Evolutionary conservation across 2,113 vertebrate genomes (phyloP).

Genomic region (Chionodraco myersi): DNA sequence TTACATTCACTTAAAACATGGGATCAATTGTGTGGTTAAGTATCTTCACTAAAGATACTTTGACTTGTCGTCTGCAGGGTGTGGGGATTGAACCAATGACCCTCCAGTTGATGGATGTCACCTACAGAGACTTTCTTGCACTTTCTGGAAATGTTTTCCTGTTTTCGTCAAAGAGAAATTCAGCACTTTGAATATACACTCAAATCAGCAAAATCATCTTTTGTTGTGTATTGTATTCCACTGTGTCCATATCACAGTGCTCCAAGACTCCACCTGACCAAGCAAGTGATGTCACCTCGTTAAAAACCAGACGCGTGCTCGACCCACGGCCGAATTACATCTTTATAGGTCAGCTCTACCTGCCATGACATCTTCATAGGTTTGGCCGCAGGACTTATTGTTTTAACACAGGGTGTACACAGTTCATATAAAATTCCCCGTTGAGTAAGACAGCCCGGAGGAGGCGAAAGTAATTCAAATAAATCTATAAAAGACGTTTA

Average conservation of each 20-base stretch:
- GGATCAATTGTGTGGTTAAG: too few species aligned
- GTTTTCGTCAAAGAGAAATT: too few species aligned
- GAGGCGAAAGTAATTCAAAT: slow-evolving; percentile 47
- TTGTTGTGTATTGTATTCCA: background rate
- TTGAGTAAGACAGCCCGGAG: too few species aligned
- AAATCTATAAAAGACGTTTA: slow-evolving; percentile 56
- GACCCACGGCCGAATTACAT: slow-evolving; percentile 15
- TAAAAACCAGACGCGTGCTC: slow-evolving; percentile 43
- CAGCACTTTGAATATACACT: background rate
- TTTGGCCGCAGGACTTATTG: slow-evolving; percentile 43
- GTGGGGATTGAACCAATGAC: too few species aligned
- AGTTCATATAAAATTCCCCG: slow-evolving; percentile 48
- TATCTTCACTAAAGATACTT: too few species aligned
- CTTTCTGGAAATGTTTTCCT: too few species aligned
- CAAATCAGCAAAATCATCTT: background rate
- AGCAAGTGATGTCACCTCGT: slow-evolving; percentile 49
- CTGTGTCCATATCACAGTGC: background rate
- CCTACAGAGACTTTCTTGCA: too few species aligned
- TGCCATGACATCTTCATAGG: slow-evolving; percentile 63
- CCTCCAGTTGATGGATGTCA: too few species aligned
- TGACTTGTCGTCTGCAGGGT: too few species aligned
- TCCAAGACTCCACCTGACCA: slow-evolving; percentile 40
- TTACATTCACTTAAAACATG: too few species aligned
- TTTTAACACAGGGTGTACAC: slow-evolving; percentile 46
- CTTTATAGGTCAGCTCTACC: slow-evolving; percentile 58